These are phyloP conservation scores for Scartelaos histophorus DNA, from an alignment of 2,113 vertebrate genomes.

Conservation along the genomic window DNA sequence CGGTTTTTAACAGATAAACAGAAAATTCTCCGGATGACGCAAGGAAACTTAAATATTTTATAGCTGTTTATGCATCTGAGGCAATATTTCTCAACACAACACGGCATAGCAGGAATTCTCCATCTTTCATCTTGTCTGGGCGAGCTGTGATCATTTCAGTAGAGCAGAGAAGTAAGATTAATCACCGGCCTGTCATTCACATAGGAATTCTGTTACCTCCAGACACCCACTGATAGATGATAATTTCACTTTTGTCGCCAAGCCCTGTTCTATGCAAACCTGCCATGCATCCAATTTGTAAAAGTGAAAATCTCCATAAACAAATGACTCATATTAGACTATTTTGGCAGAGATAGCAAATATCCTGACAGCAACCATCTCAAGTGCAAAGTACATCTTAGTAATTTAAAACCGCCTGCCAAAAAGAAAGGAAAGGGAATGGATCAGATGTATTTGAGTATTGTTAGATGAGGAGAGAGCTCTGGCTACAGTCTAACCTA, in stretches of 20 bases:
- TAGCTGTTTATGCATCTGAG: conserved; percentile 14
- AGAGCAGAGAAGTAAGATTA: conserved; percentile 32
- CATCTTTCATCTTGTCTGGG: conserved; percentile 16
- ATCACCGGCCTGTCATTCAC: conserved; percentile 34
- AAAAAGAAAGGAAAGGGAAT: conserved; percentile 21
- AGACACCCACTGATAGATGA: conserved; percentile 27
- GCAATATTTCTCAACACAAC: conserved; percentile 11
- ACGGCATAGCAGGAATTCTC: background rate
- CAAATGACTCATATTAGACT: background rate
- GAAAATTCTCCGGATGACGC: conserved; percentile 19
- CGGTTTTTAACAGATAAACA: background rate
- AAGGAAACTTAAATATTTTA: conserved; percentile 28
- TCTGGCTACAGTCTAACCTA: background rate
- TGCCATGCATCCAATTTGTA: conserved; percentile 16
- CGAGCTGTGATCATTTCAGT: conserved; percentile 41
- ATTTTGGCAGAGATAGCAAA: conserved; percentile 22
- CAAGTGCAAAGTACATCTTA: conserved; percentile 17
- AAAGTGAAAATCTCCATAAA: conserved; percentile 8
- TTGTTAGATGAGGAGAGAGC: conserved; percentile 28
- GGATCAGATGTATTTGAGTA: conserved; percentile 22
- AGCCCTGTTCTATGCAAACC: conserved; percentile 23
- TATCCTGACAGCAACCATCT: conserved; percentile 17
- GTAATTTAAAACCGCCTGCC: conserved; percentile 30
- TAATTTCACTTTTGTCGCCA: conserved; percentile 34
- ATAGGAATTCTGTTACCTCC: conserved; percentile 35